A percentile compares a stretch with the other conserved stretches of the same genome.
These are phyloP conservation scores for Calycopis cecrops DNA, from an alignment of 1,140 invertebrate genomes.

Conservation along the genomic window DNA sequence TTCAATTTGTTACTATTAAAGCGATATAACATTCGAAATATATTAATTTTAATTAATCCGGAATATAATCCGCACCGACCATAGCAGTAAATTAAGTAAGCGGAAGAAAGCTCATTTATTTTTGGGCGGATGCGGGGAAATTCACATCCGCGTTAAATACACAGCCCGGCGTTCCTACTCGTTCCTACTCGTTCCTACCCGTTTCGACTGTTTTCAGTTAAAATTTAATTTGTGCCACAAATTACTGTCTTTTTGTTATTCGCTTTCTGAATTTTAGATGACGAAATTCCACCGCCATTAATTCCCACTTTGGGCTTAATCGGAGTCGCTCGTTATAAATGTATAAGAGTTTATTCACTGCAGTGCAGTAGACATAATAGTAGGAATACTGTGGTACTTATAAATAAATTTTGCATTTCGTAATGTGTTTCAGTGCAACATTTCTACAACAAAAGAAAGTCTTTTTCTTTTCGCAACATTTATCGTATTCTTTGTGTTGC, in stretches of 20 bases:
- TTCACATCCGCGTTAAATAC: slow-evolving; percentile 73
- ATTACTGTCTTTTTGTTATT: slow-evolving; percentile 69
- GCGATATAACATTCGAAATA: slow-evolving; percentile 34
- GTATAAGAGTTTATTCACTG: slow-evolving; percentile 24
- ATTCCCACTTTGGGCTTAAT: slow-evolving; percentile 35
- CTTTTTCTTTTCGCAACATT: too few species aligned
- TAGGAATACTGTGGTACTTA: too few species aligned
- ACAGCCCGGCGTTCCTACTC: slow-evolving; percentile 39
- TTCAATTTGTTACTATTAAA: too few species aligned
- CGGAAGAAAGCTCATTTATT: slow-evolving; percentile 73
- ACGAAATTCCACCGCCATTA: slow-evolving; percentile 38
- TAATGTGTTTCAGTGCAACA: too few species aligned
- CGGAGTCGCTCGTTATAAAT: slow-evolving; percentile 28
- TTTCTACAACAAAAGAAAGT: too few species aligned
- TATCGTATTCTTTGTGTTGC: too few species aligned
- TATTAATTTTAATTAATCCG: slow-evolving; percentile 71
- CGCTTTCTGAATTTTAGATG: slow-evolving; percentile 63
- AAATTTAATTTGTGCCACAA: slow-evolving; percentile 65
- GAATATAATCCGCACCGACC: slow-evolving; percentile 41
- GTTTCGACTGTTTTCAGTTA: slow-evolving; percentile 63
- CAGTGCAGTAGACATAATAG: not conserved
- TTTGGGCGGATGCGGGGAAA: slow-evolving; percentile 68
- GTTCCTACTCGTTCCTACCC: slow-evolving; percentile 38
- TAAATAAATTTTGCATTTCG: too few species aligned
- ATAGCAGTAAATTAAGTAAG: slow-evolving; percentile 69